phyloP scores from a whole-genome alignment of 2,888 invertebrate species.

The Epinotia brunnichana region DNA sequence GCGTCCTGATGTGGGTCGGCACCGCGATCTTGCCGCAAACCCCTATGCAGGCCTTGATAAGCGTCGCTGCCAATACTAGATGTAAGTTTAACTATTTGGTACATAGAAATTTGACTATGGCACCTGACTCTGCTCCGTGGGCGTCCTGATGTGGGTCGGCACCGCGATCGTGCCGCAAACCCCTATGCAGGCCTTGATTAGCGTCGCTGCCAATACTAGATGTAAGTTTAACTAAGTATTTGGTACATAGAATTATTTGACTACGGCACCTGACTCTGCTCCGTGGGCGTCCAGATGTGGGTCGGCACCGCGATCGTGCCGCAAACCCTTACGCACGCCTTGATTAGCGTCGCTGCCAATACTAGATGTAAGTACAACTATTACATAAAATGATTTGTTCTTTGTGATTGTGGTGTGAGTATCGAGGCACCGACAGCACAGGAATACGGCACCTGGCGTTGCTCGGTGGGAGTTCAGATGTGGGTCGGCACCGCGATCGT shows the following conservation, averaged over 20 bases:
- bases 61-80: conserved; percentile 51
- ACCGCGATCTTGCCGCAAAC: conserved; percentile 53
- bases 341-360: conserved; percentile 60
- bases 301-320: conserved; percentile 53
- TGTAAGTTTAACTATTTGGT: conserved; percentile 43
- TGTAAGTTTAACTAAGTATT: no score
- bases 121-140: conserved; percentile 79
- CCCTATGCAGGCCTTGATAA: conserved; percentile 74
- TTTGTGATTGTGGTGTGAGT: conserved; percentile 77
- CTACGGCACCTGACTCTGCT: conserved; percentile 77
- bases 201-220: conserved; percentile 52
- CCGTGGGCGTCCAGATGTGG: conserved; percentile 69
- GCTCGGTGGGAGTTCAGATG: conserved; percentile 72
- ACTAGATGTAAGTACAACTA: conserved; percentile 61
- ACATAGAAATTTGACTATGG: conserved; percentile 69
- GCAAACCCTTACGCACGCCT: conserved; percentile 69
- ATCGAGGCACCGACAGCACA: conserved; percentile 64
- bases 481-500: conserved; percentile 54
- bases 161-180: conserved; percentile 53
- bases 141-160: conserved; percentile 63
- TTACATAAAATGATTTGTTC: conserved; percentile 74
- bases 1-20: conserved; percentile 63
- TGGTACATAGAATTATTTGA: no score
- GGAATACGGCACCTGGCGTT: conserved; percentile 77
- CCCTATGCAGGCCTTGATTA: conserved; percentile 74